These are phyloP conservation scores for Dufourea novaeangliae DNA, from an alignment of 1,140 invertebrate species.

Conservation along the genomic window DNA sequence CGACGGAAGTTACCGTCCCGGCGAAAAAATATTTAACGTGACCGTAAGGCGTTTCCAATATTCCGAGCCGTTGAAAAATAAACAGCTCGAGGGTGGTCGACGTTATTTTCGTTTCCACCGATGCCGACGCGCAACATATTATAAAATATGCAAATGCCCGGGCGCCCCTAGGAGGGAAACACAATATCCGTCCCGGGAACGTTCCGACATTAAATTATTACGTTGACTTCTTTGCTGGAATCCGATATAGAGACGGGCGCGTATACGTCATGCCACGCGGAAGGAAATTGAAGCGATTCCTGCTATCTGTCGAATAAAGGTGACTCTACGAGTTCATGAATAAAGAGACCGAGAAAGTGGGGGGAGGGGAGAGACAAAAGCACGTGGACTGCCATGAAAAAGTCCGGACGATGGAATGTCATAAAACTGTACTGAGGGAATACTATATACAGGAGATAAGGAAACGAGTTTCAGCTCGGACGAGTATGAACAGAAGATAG, in stretches of 20 bases:
- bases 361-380: neutral
- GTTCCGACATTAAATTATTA: constrained; percentile 28
- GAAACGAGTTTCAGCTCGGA: constrained; percentile 4
- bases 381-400: constrained; percentile 28
- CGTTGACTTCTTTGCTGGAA: constrained; percentile 5
- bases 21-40: neutral
- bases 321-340: constrained; percentile 8
- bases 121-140: neutral
- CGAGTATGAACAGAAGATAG: neutral
- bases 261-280: constrained; percentile 16
- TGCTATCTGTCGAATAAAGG: constrained; percentile 40
- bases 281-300: constrained; percentile 36
- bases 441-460: constrained; percentile 13
- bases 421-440: constrained; percentile 26
- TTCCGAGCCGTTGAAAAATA: neutral
- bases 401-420: constrained; percentile 18
- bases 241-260: constrained; percentile 11
- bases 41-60: neutral
- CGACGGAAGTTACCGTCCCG: no score
- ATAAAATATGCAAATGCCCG: neutral
- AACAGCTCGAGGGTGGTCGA: neutral
- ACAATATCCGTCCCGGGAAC: constrained; percentile 9
- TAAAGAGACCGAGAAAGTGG: constrained; percentile 1
- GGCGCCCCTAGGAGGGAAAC: neutral
- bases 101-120: neutral